Evolutionary conservation across 2,888 invertebrate genomes (phyloP).

Genomic region (Scelioninae gen. 1): DNA sequence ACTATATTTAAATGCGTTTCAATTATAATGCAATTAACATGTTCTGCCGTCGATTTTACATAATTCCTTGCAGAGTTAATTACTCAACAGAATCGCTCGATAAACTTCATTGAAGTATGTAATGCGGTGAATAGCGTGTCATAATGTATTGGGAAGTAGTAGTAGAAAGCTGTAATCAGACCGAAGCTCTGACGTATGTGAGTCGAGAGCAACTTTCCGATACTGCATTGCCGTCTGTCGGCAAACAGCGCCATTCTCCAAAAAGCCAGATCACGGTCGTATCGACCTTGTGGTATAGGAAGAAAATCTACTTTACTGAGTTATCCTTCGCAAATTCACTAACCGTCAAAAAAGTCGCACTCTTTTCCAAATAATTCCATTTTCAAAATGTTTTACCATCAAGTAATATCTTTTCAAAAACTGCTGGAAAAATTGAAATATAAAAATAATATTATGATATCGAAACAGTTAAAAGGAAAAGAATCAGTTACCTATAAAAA

Average conservation of each 20-base stretch:
- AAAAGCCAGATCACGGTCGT: slow-evolving; percentile 53
- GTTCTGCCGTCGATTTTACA: slow-evolving; percentile 43
- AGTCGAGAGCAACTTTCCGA: slow-evolving; percentile 38
- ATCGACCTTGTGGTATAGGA: slow-evolving; percentile 61
- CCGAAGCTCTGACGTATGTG: slow-evolving; percentile 38
- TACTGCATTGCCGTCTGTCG: slow-evolving; percentile 65
- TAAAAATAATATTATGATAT: background rate
- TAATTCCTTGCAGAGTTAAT: slow-evolving; percentile 54
- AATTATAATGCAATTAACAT: slow-evolving; percentile 35
- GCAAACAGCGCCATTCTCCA: slow-evolving; percentile 29
- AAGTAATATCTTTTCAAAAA: slow-evolving; percentile 29
- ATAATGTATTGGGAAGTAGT: slow-evolving; percentile 55
- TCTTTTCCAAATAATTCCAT: background rate
- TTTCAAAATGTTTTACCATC: slow-evolving; percentile 42
- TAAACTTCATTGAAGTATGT: slow-evolving; percentile 62
- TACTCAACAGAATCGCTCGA: slow-evolving; percentile 60
- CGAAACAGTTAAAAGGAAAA: background rate
- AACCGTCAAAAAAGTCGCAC: slow-evolving; percentile 54
- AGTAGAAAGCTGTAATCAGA: slow-evolving; percentile 62
- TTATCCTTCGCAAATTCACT: slow-evolving; percentile 46
- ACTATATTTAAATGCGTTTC: slow-evolving; percentile 6
- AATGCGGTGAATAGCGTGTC: slow-evolving; percentile 52
- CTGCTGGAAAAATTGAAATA: background rate
- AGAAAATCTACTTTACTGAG: slow-evolving; percentile 52
- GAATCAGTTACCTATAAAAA: too few relatives aligned